Evolutionary conservation across 2,888 invertebrate genomes (phyloP).

Genomic region (Sphecodes monilicornis): DNA sequence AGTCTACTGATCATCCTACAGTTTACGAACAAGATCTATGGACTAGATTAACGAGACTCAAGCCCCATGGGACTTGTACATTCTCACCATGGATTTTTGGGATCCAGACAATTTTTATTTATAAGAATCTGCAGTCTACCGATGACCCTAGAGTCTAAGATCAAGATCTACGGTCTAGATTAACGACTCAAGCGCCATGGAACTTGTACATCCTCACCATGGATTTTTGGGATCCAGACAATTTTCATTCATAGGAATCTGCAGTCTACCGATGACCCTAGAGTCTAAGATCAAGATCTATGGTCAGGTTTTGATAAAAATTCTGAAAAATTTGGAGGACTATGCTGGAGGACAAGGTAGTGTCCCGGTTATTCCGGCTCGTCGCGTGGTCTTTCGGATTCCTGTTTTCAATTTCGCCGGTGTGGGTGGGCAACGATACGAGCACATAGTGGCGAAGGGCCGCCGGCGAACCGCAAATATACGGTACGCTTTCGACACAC

Average conservation of each 20-base stretch:
- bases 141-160: neutral
- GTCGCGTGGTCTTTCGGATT: slow-evolving; percentile 64
- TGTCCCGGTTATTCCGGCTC: slow-evolving; percentile 56
- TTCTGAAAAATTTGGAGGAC: neutral
- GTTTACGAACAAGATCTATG: too few species aligned
- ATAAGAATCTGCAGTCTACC: neutral
- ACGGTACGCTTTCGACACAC: neutral
- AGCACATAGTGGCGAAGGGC: slow-evolving; percentile 22
- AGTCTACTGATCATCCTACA: too few species aligned
- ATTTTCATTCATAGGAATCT: neutral
- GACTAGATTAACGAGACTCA: too few species aligned
- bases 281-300: too few species aligned
- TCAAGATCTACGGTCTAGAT: too few species aligned
- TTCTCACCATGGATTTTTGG: too few species aligned
- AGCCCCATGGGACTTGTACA: too few species aligned
- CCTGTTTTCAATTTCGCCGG: slow-evolving; percentile 73
- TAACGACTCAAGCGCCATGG: neutral
- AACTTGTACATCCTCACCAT: neutral
- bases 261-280: too few species aligned
- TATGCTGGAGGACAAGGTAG: neutral
- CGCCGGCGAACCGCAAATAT: slow-evolving; percentile 48
- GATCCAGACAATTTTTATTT: neutral
- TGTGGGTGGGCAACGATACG: slow-evolving; percentile 60
- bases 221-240: too few species aligned
- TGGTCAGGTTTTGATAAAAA: neutral